Evolutionary conservation across 2,888 invertebrate genomes (phyloP).

Genomic region (Taenaris catops): DNA sequence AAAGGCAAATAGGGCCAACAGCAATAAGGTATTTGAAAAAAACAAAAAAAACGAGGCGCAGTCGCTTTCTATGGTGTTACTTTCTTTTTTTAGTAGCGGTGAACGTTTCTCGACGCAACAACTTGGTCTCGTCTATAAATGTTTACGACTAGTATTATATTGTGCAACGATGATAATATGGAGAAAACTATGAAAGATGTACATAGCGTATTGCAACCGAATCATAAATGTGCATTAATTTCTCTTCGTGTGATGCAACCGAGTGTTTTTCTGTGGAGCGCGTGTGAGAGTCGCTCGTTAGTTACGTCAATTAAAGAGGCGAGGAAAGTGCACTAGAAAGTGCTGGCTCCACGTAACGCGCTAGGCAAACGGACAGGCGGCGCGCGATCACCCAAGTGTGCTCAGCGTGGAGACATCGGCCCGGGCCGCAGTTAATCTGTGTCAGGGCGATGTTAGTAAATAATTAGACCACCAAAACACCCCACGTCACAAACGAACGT

Average conservation of each 20-base stretch:
- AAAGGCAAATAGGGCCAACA: too few relatives aligned
- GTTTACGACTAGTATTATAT: constrained; percentile 6
- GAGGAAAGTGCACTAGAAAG: constrained; percentile 76
- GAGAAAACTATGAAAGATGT: constrained; percentile 13
- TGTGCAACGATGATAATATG: constrained; percentile 8
- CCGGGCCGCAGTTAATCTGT: constrained; percentile 39
- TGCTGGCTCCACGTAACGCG: constrained; percentile 58
- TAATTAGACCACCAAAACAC: constrained; percentile 39
- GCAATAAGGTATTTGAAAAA: too few relatives aligned
- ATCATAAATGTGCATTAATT: constrained; percentile 63
- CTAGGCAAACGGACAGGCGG: constrained; percentile 13
- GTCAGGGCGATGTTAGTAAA: constrained; percentile 69
- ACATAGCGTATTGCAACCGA: constrained; percentile 47
- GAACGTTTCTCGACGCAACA: constrained; percentile 38
- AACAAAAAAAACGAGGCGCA: too few relatives aligned
- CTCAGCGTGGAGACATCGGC: constrained; percentile 9
- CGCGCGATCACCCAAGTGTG: constrained; percentile 31
- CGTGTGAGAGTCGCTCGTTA: constrained; percentile 69
- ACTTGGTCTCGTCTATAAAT: constrained; percentile 34
- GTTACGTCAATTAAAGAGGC: constrained; percentile 74
- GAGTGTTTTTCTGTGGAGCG: constrained; percentile 63
- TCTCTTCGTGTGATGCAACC: constrained; percentile 74
- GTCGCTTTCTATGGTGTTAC: constrained; percentile 73
- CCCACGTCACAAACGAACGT: constrained; percentile 34
- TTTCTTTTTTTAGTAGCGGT: constrained; percentile 66